These are phyloP conservation scores for Polyommatus icarus DNA, from an alignment of 2,888 invertebrate species.

Conservation along the genomic window DNA sequence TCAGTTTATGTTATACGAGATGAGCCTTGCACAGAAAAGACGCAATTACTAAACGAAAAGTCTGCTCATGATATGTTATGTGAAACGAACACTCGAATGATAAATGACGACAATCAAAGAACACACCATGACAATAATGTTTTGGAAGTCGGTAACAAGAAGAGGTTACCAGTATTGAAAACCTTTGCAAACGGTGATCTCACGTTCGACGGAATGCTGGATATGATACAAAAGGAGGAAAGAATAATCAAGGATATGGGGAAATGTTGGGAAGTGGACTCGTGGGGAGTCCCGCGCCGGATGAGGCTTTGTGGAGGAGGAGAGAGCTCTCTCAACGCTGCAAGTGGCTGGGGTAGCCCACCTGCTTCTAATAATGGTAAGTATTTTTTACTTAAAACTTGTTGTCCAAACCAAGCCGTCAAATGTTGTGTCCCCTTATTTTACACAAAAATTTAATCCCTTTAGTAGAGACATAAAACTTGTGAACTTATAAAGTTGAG, in stretches of 20 bases:
- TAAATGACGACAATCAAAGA: constrained; percentile 61
- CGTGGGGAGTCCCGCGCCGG: constrained; percentile 82
- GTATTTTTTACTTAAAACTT: constrained; percentile 30
- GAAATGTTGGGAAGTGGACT: constrained; percentile 53
- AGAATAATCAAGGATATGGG: constrained; percentile 55
- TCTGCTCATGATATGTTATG: constrained; percentile 69
- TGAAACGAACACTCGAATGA: constrained; percentile 71
- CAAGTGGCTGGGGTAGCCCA: constrained; percentile 89
- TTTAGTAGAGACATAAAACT: too few relatives aligned
- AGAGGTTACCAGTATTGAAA: constrained; percentile 53
- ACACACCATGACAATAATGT: constrained; percentile 76
- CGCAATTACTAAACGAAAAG: constrained; percentile 70
- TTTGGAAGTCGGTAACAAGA: constrained; percentile 55
- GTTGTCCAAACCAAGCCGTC: too few relatives aligned
- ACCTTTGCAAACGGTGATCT: constrained; percentile 75
- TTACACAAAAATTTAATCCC: too few relatives aligned
- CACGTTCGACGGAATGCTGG: constrained; percentile 73
- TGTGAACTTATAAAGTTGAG: too few relatives aligned
- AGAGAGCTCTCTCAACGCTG: constrained; percentile 89
- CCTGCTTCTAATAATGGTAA: constrained; percentile 84
- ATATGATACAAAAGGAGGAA: constrained; percentile 61
- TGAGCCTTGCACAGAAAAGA: constrained; percentile 71
- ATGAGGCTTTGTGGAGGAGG: constrained; percentile 88
- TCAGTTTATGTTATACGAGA: constrained; percentile 79
- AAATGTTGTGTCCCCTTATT: too few relatives aligned